Evolutionary conservation across 2,113 vertebrate species (phyloP).

Genomic region (Tringa solitaria): DNA sequence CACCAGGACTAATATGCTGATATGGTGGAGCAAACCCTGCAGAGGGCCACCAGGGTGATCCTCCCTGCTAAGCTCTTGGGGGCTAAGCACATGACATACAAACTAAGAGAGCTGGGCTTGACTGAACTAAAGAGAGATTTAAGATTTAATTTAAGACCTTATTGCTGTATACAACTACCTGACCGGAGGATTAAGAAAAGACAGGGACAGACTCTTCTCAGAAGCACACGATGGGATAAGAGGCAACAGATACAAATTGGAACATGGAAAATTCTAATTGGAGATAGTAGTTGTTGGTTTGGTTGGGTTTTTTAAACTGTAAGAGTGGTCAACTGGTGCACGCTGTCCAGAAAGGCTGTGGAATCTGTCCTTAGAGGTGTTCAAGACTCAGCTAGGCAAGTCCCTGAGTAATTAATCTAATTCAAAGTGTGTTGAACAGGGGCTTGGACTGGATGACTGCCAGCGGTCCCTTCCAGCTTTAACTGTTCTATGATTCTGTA

Average conservation of each 20-base stretch:
- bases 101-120: neutral
- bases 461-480: neutral
- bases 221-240: neutral
- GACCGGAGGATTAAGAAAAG: neutral
- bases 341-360: neutral
- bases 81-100: neutral
- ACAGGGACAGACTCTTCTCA: neutral
- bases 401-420: neutral
- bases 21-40: neutral
- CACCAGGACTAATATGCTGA: neutral
- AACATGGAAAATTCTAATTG: neutral
- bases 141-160: neutral
- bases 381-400: neutral
- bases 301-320: neutral
- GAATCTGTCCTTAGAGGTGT: neutral
- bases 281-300: neutral
- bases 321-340: neutral
- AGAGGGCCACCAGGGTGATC: neutral
- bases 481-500: neutral
- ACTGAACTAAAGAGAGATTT: neutral
- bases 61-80: fast-evolving
- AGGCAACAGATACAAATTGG: neutral
- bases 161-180: neutral
- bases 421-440: neutral
- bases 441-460: neutral